Base-by-base conservation (phyloP, 1,140 invertebrate species). In the Dendrolimus punctatus region DNA sequence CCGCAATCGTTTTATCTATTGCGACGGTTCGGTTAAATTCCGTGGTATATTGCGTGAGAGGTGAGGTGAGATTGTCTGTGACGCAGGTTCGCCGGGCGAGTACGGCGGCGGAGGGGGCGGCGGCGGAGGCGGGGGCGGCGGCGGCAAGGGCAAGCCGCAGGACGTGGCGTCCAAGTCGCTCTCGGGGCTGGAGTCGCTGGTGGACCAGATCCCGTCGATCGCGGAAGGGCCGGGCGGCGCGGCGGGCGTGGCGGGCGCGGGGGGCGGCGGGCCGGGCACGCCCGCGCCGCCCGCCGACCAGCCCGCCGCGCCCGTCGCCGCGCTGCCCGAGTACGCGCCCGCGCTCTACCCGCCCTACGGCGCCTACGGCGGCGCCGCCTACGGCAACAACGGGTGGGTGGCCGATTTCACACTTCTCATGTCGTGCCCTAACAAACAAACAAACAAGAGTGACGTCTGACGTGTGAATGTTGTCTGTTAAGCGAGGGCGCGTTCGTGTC, bases 151-250 rank as follows among this genome's bases (percentile, higher is more conserved):
- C 37, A 88, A 87, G 60, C 55, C 87, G 38, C 91, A 94, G 65
- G 95, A 96, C 81, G 93, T 96, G 2, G 91, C 95, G 4, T 92
- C 94, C 1, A 96, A 96, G 78, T 95, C 94, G 69, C 85, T 96
- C n/a, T 96, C 94, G 6, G 95, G 95, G 40, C 87, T 96, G 5
- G 95, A 96, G 81, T 96, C 94, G 9, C 85, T 97, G 6, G 95
- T 97, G 23, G 95, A 96, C 86, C 95, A 96, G 88, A 97, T 96
- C 76, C 95, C 95, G 6, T 94, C 94, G 64, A 94, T 96, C 78
- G 91, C 92, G 45, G 94, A 95, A 53, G 91, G 82, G 8, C 57
- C 62, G 42, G 60, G 57, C 23, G 68, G 52, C 8, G 62, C 57
- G 40, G 62, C 43, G 38, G 55, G 40, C 36, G 59, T 40, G 51